Percentiles rank a stretch among this genome's conserved stretches.
Conservation (phyloP, 2,113 vertebrate species). For the Stictonetta naevosa region DNA sequence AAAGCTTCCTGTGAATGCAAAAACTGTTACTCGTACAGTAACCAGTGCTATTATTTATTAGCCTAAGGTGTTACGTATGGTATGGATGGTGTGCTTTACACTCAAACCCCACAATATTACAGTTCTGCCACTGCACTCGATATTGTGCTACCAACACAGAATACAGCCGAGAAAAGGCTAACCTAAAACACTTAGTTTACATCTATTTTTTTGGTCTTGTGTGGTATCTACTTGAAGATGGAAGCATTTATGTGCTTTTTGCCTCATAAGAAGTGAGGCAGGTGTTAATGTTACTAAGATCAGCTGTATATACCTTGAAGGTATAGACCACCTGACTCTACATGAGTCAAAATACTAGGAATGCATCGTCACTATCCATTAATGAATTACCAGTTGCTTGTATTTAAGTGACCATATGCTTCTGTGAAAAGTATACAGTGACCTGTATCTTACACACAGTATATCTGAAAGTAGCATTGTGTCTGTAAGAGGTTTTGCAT, state of each 20-base stretch:
- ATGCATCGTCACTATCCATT: conserved; percentile 1
- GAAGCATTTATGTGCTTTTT: conserved; percentile 44
- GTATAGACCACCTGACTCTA: conserved; percentile 52
- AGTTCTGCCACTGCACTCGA: conserved; percentile 10
- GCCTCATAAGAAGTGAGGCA: conserved; percentile 50
- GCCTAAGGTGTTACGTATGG: not conserved
- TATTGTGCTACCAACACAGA: not conserved
- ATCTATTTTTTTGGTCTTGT: conserved; percentile 35
- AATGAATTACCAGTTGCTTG: conserved; percentile 17
- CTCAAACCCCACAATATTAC: not conserved
- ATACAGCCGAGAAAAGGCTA: not conserved
- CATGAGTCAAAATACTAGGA: conserved; percentile 39
- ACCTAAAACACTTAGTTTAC: not conserved
- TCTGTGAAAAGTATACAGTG: conserved; percentile 24
- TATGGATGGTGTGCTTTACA: not conserved
- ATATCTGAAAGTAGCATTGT: not conserved
- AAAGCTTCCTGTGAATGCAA: conserved; percentile 35
- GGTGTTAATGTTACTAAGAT: conserved; percentile 31
- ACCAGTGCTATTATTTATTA: not conserved
- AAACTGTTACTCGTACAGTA: conserved; percentile 20
- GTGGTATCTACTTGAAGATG: not conserved
- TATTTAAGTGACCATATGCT: conserved; percentile 4
- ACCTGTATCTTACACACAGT: not conserved
- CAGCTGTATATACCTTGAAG: conserved; percentile 33
- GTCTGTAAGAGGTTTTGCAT: not conserved